A percentile compares a stretch with the other conserved stretches of the same genome.
phyloP scores from a whole-genome alignment of 1,140 invertebrate species.

The Leptoteleia sp. region DNA sequence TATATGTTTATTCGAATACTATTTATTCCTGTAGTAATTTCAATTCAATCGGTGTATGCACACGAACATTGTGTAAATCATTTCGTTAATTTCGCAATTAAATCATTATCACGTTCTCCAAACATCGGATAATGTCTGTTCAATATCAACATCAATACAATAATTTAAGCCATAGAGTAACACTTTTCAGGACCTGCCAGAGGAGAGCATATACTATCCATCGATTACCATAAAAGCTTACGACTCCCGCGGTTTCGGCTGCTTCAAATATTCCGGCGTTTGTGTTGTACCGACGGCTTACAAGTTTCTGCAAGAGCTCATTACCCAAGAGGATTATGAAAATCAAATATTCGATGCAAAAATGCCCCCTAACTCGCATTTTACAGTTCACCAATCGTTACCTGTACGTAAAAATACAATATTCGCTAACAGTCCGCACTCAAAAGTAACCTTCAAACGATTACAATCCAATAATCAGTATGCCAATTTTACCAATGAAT shows the following conservation, averaged over 20 bases:
- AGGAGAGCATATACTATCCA: constrained; percentile 80
- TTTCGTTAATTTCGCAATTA: constrained; percentile 5
- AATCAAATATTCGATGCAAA: constrained; percentile 67
- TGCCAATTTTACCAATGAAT: constrained; percentile 1
- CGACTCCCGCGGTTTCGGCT: constrained; percentile 83
- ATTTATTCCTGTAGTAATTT: constrained; percentile 22
- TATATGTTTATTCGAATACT: too few species aligned
- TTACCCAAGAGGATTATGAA: constrained; percentile 75
- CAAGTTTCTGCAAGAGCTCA: constrained; percentile 74
- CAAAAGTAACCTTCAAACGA: constrained; percentile 24
- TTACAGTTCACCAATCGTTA: constrained; percentile 14
- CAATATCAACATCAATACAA: background rate
- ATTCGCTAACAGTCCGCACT: constrained; percentile 6
- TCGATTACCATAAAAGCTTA: constrained; percentile 82
- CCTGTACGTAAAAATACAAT: constrained; percentile 42
- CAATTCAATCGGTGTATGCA: constrained; percentile 12
- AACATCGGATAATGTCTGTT: background rate
- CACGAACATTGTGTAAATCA: background rate
- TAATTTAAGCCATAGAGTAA: constrained; percentile 1
- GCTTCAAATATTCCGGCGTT: constrained; percentile 82
- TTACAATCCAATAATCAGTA: constrained; percentile 9
- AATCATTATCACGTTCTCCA: background rate
- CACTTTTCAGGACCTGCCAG: constrained; percentile 77
- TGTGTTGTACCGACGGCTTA: constrained; percentile 76
- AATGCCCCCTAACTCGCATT: constrained; percentile 39